These are phyloP conservation scores for Aricia agestis DNA, from an alignment of 1,140 invertebrate species.

Conservation along the genomic window DNA sequence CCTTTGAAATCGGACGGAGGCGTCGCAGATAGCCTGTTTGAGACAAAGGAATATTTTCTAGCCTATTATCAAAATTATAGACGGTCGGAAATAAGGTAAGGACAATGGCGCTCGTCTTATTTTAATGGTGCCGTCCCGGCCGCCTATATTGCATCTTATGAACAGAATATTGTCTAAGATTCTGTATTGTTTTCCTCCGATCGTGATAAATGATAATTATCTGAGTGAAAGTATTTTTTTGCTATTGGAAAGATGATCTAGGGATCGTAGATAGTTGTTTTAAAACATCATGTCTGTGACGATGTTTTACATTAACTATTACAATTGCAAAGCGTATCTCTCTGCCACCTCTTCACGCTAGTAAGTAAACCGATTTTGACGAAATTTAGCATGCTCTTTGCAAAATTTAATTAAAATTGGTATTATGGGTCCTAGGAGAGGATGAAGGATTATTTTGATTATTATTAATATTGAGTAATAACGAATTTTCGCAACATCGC, in stretches of 20 bases:
- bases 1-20: constrained; percentile 50
- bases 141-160: constrained; percentile 64
- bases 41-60: constrained; percentile 73
- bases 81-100: constrained; percentile 47
- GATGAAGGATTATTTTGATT: no score
- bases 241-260: not conserved
- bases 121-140: constrained; percentile 61
- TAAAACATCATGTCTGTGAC: no score
- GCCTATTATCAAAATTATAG: constrained; percentile 74
- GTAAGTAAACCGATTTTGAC: no score
- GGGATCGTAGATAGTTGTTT: not conserved
- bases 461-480: no score
- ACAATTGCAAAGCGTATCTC: no score
- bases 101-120: constrained; percentile 61
- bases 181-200: constrained; percentile 37
- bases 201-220: constrained; percentile 27
- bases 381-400: no score
- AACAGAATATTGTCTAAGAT: constrained; percentile 55
- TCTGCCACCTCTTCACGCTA: no score
- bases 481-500: no score
- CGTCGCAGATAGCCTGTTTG: constrained; percentile 51
- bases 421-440: no score
- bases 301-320: no score
- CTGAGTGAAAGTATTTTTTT: constrained; percentile 16
- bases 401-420: no score